phyloP scores from a whole-genome alignment of 2,888 invertebrate genomes.

The Dichetophora obliterata region DNA sequence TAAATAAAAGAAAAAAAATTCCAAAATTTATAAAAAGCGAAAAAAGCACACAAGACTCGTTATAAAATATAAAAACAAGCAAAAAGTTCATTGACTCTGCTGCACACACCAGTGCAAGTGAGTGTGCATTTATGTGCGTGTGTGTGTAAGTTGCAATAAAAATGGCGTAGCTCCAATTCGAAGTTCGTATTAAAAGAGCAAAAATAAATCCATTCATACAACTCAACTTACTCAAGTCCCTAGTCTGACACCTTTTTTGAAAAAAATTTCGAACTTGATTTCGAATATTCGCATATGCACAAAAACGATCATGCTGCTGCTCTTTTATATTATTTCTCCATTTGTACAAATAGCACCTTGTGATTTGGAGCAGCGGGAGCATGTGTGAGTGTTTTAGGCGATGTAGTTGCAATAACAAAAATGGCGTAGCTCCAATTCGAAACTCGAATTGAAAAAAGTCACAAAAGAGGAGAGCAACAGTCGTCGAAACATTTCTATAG shows the following conservation, averaged over 20 bases:
- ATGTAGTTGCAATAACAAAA: slow-evolving; percentile 32
- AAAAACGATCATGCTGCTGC: too few species aligned
- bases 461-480: neutral
- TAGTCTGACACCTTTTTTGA: too few species aligned
- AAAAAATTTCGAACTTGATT: too few species aligned
- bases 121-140: neutral
- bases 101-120: slow-evolving; percentile 22
- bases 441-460: neutral
- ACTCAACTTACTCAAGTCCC: too few species aligned
- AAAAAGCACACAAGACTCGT: slow-evolving; percentile 12
- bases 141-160: neutral
- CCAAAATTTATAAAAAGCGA: slow-evolving; percentile 22
- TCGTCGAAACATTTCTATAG: too few species aligned
- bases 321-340: too few species aligned
- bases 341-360: too few species aligned
- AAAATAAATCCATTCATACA: too few species aligned
- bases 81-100: slow-evolving; percentile 36
- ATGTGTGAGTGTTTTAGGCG: neutral
- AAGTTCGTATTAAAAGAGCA: neutral
- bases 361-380: too few species aligned
- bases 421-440: neutral
- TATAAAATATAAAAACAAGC: slow-evolving; percentile 15
- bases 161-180: slow-evolving; percentile 7
- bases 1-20: slow-evolving; percentile 7
- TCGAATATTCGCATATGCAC: too few species aligned